Evolutionary conservation across 2,888 invertebrate genomes (phyloP).

Genomic region (Agonopterix subpropinquella): DNA sequence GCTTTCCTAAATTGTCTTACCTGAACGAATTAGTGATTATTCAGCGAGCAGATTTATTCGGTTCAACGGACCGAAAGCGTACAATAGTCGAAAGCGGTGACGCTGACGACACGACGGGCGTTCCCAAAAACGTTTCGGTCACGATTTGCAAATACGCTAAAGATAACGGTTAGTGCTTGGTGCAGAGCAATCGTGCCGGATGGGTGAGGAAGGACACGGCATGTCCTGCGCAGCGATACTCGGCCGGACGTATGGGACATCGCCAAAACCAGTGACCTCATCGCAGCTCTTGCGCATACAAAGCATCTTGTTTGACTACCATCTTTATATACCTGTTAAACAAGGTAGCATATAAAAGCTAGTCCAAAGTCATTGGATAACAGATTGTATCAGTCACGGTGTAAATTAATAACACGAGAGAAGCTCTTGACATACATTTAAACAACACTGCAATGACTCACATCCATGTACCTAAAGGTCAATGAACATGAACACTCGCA

Average conservation of each 20-base stretch:
- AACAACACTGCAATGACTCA: conserved; percentile 13
- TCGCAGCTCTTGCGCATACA: not conserved
- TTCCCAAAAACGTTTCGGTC: conserved; percentile 19
- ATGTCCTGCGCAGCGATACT: conserved; percentile 14
- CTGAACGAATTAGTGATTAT: conserved; percentile 3
- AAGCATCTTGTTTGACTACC: not conserved
- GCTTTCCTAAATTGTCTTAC: not conserved
- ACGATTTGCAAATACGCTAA: conserved; percentile 42
- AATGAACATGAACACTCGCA: conserved; percentile 6
- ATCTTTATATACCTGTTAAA: too few species aligned
- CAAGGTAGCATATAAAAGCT: too few species aligned
- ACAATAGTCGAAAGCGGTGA: conserved; percentile 21
- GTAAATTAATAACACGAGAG: conserved; percentile 29
- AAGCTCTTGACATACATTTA: conserved; percentile 27
- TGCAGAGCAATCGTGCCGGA: conserved; percentile 15
- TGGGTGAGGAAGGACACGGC: conserved; percentile 24
- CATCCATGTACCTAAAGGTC: conserved; percentile 18
- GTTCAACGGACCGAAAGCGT: conserved; percentile 23
- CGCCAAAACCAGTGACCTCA: conserved; percentile 47
- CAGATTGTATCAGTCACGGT: conserved; percentile 21
- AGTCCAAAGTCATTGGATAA: conserved; percentile 14
- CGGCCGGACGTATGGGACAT: conserved; percentile 36
- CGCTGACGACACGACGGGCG: conserved; percentile 1
- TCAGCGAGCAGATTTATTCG: conserved; percentile 14
- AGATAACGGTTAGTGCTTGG: not conserved